Percentiles rank a stretch among this genome's conserved stretches.
These are phyloP conservation scores for Pipistrellus kuhlii DNA, from an alignment of 2,797 vertebrate species.

Conservation along the genomic window DNA sequence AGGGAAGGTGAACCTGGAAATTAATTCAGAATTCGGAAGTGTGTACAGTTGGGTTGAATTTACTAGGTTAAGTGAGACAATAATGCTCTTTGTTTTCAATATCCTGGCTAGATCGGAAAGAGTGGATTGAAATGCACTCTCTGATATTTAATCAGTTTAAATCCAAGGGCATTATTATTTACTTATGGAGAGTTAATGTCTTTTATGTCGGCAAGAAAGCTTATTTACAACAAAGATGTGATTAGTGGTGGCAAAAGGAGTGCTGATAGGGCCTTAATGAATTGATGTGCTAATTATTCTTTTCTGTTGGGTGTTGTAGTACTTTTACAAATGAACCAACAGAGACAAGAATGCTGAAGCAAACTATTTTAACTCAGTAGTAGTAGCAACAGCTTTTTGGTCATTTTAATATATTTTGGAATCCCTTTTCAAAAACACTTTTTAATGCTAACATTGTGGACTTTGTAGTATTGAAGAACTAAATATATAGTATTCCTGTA, in stretches of 20 bases:
- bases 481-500: background rate
- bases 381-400: slow-evolving; percentile 26
- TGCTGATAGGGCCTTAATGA: slow-evolving; percentile 59
- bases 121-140: slow-evolving; percentile 33
- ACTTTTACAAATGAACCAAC: slow-evolving; percentile 40
- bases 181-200: slow-evolving; percentile 55
- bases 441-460: slow-evolving; percentile 43
- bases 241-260: slow-evolving; percentile 3
- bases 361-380: background rate
- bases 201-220: slow-evolving; percentile 62
- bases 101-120: slow-evolving; percentile 46
- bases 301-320: slow-evolving; percentile 56
- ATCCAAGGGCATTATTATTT: slow-evolving; percentile 63
- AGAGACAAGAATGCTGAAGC: background rate
- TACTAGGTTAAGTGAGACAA: slow-evolving; percentile 38
- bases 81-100: slow-evolving; percentile 40
- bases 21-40: slow-evolving; percentile 53
- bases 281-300: slow-evolving; percentile 72
- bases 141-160: slow-evolving; percentile 58
- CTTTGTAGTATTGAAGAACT: slow-evolving; percentile 36
- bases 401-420: background rate
- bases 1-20: slow-evolving; percentile 69
- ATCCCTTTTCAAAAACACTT: background rate
- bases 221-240: slow-evolving; percentile 67
- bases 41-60: slow-evolving; percentile 12